phyloP scores from a whole-genome alignment of 2,113 vertebrate species.

The Vidua chalybeata region DNA sequence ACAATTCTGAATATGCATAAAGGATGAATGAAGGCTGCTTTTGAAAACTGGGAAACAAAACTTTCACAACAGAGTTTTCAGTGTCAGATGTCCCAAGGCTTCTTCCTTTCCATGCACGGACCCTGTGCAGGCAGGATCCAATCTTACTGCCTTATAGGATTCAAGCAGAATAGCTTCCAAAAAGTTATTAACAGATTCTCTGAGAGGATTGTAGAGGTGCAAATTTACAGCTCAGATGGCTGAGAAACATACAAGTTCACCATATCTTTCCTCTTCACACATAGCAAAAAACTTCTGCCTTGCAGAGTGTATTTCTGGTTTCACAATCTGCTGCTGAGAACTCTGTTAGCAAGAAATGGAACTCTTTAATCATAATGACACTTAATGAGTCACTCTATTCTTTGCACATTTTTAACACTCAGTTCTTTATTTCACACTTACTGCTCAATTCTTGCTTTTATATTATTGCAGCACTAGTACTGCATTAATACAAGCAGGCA shows the following conservation, averaged over 20 bases:
- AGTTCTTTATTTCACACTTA: constrained; percentile 67
- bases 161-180: constrained; percentile 26
- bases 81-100: background rate
- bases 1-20: background rate
- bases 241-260: constrained; percentile 64
- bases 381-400: constrained; percentile 62
- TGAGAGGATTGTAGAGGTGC: constrained; percentile 45
- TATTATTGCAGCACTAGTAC: background rate
- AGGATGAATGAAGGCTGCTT: background rate
- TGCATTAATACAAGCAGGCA: background rate
- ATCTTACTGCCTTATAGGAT: background rate
- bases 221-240: constrained; percentile 67
- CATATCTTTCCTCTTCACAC: constrained; percentile 66
- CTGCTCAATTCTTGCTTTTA: constrained; percentile 67
- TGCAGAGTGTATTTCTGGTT: constrained; percentile 62
- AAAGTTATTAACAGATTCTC: constrained; percentile 68
- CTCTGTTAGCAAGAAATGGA: constrained; percentile 62
- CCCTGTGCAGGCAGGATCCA: background rate
- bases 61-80: background rate
- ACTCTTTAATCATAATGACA: constrained; percentile 66
- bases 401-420: constrained; percentile 62
- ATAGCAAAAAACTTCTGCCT: constrained; percentile 64
- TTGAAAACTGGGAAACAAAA: background rate
- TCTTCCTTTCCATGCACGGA: background rate
- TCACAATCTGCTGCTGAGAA: constrained; percentile 69